A percentile compares a stretch with the other conserved stretches of the same genome.
Evolutionary conservation across 2,113 vertebrate genomes (phyloP).

Genomic region (Numenius arquata): DNA sequence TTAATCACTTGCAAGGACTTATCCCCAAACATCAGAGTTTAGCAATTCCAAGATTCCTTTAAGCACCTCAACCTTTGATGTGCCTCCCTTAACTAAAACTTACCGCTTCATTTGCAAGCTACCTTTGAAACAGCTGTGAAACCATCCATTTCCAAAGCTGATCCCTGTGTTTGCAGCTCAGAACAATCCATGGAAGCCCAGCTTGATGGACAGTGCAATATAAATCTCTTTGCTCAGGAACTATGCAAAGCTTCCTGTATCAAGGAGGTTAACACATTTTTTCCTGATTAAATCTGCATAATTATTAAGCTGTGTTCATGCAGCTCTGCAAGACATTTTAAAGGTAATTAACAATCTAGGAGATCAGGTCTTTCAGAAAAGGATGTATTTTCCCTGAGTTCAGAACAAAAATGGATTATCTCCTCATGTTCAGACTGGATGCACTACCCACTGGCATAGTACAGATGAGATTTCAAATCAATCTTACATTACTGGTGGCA

Average conservation of each 20-base stretch:
- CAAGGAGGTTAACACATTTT: not conserved
- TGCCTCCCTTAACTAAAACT: not conserved
- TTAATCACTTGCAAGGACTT: not conserved
- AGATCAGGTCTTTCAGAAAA: not conserved
- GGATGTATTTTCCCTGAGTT: not conserved
- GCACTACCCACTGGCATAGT: not conserved
- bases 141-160: not conserved
- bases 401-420: not conserved
- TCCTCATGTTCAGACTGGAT: not conserved
- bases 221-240: not conserved
- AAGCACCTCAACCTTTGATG: not conserved
- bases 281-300: slow-evolving; percentile 9
- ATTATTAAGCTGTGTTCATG: not conserved
- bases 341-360: not conserved
- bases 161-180: not conserved
- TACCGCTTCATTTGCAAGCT: not conserved
- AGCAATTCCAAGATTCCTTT: not conserved
- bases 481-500: not conserved
- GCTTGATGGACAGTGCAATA: not conserved
- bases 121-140: not conserved
- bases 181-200: not conserved
- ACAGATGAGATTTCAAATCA: not conserved
- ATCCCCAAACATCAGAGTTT: not conserved
- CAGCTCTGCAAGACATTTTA: not conserved
- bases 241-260: not conserved